These are phyloP conservation scores for Drosophila lowei DNA, from an alignment of 1,140 invertebrate species.

Conservation along the genomic window DNA sequence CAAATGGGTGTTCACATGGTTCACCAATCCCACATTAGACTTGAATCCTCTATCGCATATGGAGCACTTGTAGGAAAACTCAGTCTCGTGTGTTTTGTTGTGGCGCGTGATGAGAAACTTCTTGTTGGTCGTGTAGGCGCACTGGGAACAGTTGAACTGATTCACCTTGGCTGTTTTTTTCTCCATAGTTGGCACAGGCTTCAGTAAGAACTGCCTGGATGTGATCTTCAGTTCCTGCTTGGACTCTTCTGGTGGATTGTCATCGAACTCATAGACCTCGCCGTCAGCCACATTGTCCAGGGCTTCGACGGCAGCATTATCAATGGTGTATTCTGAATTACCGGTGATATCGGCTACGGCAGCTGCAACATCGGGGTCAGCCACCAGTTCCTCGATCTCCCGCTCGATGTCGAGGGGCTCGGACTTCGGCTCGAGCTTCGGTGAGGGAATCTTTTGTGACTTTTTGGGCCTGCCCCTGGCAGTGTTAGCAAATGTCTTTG, in stretches of 20 bases:
- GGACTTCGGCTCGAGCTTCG: background rate
- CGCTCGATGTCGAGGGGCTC: constrained; percentile 20
- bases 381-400: constrained; percentile 40
- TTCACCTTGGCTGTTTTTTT: constrained; percentile 86
- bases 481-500: background rate
- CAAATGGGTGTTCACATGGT: constrained; percentile 98
- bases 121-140: constrained; percentile 95
- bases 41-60: constrained; percentile 98
- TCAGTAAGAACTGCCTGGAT: constrained; percentile 47
- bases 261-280: constrained; percentile 75
- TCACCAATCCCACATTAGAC: constrained; percentile 95
- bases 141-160: constrained; percentile 94
- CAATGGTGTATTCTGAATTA: constrained; percentile 18
- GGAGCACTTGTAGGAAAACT: constrained; percentile 95
- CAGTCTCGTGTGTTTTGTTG: constrained; percentile 97
- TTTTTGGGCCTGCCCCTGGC: constrained; percentile 6
- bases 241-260: constrained; percentile 84
- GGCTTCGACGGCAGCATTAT: constrained; percentile 22
- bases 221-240: constrained; percentile 78
- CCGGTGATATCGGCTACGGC: constrained; percentile 1
- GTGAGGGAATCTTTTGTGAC: background rate
- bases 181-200: constrained; percentile 17
- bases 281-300: constrained; percentile 44
- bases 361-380: constrained; percentile 23
- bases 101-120: constrained; percentile 95